Base-by-base conservation (phyloP, 1,140 invertebrate genomes). In the Drosophila repleta region DNA sequence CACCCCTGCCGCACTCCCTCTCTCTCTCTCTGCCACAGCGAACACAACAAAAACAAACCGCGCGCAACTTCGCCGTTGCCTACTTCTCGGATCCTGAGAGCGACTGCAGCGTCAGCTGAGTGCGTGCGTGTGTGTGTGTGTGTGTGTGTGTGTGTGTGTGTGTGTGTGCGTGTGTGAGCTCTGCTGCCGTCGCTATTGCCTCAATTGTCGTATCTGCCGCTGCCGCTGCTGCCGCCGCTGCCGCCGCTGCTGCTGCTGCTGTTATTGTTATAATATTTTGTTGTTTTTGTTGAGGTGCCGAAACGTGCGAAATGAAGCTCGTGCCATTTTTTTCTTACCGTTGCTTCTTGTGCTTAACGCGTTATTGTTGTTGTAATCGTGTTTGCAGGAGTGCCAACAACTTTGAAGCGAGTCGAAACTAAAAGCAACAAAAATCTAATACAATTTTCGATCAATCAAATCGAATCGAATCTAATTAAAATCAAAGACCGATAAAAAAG, bases 21-120 rank as follows among this genome's bases (percentile, higher is more conserved):
- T 17, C 10, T 11, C 24, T 35, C 15, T 20, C n/a, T 35, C 32
- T 35, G 10, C 32, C 32, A 35, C 32, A 73, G 67, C 70, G 46
- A 29, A 65, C 10, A 35, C 39, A 43, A 43, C 0, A 15, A 20
- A 8, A 20, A 52, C 58, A 48, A 43, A 57, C 26, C 53, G 61
- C 72, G 68, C 61, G 55, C 49, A 71, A 74, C 67, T 74, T 70
- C 37, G 24, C 48, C 46, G 18, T 63, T 43, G 39, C 39, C 55
- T 58, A 29, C 66, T 68, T 58, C 68, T 17, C 8, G 39, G 39
- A 5, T 17, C 39, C 15, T 17, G 39, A 15, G 41, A 15, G 49
- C 55, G 18, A 5, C 11, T 37, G 17, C 52, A 13, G 11, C 7
- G n/a, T 51, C 3, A 7, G 15, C 26, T 4, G n/a, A 6, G 13